These are phyloP conservation scores for Notarius quadriscutis DNA, from an alignment of 2,113 vertebrate genomes.

Conservation along the genomic window DNA sequence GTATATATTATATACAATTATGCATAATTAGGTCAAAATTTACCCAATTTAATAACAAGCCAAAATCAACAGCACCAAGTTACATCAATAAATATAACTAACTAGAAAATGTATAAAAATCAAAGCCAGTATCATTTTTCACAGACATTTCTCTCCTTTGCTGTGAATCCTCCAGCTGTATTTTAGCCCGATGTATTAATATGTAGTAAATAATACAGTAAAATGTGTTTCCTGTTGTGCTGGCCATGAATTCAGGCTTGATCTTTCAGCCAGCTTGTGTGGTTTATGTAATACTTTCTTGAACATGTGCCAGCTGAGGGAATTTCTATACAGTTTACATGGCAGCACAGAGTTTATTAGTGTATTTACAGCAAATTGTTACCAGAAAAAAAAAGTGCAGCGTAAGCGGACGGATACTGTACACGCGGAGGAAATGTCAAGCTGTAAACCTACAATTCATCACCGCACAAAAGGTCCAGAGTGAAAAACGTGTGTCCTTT, in stretches of 20 bases:
- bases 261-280: constrained; percentile 20
- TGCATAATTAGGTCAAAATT: neutral
- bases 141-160: neutral
- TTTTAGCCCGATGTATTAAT: neutral
- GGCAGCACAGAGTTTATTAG: neutral
- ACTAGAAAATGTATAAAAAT: neutral
- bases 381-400: constrained; percentile 4
- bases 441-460: neutral
- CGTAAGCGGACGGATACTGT: neutral
- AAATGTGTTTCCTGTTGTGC: constrained; percentile 26
- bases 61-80: neutral
- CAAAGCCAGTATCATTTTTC: neutral
- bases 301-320: neutral
- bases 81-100: neutral
- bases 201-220: constrained; percentile 11
- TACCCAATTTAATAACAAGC: neutral
- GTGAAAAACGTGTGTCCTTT: neutral
- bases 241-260: neutral
- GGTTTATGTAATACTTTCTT: constrained; percentile 15
- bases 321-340: neutral
- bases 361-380: constrained; percentile 1
- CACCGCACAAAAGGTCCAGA: neutral
- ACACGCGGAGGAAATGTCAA: neutral
- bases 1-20: no score
- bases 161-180: neutral